Evolutionary conservation across 2,113 vertebrate species (phyloP).

Genomic region (Perognathus longimembris): DNA sequence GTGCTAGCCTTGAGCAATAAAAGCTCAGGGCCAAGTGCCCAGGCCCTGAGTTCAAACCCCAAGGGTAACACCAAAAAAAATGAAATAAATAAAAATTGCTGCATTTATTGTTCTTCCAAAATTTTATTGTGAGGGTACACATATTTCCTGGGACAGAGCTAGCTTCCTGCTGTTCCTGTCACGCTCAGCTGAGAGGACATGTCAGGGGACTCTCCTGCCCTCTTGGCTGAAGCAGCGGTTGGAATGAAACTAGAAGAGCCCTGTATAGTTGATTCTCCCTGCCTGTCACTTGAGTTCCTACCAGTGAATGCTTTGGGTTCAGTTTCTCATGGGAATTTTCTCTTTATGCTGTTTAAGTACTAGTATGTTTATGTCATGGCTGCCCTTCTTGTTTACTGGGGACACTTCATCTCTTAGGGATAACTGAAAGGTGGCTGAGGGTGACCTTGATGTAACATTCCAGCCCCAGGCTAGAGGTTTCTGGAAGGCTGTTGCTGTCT

Average conservation of each 20-base stretch:
- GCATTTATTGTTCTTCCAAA: background rate
- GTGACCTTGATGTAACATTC: background rate
- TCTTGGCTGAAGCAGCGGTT: background rate
- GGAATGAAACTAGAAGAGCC: background rate
- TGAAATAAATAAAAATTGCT: background rate
- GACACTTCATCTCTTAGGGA: background rate
- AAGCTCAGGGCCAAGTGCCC: no score
- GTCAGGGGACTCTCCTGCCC: background rate
- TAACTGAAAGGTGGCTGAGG: background rate
- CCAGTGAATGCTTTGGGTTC: slow-evolving; percentile 45
- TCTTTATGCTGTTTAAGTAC: slow-evolving; percentile 54
- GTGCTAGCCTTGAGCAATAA: no score
- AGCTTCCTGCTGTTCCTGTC: background rate
- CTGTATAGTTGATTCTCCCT: background rate
- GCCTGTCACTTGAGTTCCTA: slow-evolving; percentile 12
- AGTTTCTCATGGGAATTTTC: slow-evolving; percentile 48
- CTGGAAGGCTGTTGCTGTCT: background rate
- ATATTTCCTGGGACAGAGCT: background rate
- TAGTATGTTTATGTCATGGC: background rate
- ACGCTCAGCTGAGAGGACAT: background rate
- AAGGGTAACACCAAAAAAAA: no score
- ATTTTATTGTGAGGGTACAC: background rate
- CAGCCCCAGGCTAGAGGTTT: background rate
- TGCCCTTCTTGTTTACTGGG: slow-evolving; percentile 10
- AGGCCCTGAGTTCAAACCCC: no score